Evolutionary conservation across 2,888 invertebrate genomes (phyloP).

Genomic region (Xanthia togata): DNA sequence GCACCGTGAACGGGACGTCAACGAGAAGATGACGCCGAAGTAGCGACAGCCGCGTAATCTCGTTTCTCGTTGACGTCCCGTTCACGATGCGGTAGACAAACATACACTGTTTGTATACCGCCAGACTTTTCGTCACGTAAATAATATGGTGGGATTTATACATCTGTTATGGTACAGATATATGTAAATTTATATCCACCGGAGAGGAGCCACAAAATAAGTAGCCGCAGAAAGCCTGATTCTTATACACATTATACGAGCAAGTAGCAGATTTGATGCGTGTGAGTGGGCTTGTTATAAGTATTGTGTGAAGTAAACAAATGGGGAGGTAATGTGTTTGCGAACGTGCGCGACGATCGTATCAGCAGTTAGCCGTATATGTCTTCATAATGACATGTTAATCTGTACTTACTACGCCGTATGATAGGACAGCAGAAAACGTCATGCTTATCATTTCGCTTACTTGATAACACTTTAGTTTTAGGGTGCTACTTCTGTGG

Average conservation of each 20-base stretch:
- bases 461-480: neutral
- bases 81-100: too few species aligned
- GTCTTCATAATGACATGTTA: constrained; percentile 14
- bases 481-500: constrained; percentile 26
- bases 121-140: neutral
- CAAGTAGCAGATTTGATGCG: neutral
- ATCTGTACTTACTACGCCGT: constrained; percentile 4
- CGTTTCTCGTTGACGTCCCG: too few species aligned
- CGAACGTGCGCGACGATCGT: constrained; percentile 25
- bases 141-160: neutral
- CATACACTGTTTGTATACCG: too few species aligned
- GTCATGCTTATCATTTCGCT: neutral
- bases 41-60: too few species aligned
- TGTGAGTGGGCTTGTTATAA: constrained; percentile 19
- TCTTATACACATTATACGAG: neutral
- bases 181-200: constrained; percentile 18
- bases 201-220: neutral
- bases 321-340: constrained; percentile 27
- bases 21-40: too few species aligned
- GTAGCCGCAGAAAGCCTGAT: constrained; percentile 18
- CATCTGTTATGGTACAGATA: constrained; percentile 8
- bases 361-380: constrained; percentile 30
- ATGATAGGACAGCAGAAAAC: neutral
- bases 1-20: too few species aligned
- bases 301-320: constrained; percentile 39